A percentile compares a stretch with the other conserved stretches of the same genome.
These are phyloP conservation scores for Chorisops tibialis DNA, from an alignment of 2,888 invertebrate genomes.

Conservation along the genomic window DNA sequence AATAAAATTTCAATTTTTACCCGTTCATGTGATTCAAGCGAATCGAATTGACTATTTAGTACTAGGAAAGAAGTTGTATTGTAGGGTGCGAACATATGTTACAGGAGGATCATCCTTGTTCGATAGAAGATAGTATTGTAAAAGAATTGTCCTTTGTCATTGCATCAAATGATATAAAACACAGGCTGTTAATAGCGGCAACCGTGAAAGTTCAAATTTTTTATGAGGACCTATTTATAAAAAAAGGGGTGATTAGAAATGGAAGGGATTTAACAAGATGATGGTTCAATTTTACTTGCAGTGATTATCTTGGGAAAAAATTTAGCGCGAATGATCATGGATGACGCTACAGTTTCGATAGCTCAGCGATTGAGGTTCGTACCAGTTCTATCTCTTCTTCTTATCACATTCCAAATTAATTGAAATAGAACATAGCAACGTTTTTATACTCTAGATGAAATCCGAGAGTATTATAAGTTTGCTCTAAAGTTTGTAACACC, in stretches of 20 bases:
- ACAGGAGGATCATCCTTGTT: constrained; percentile 22
- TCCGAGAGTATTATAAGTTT: too few relatives aligned
- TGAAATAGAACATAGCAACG: too few relatives aligned
- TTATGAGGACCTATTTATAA: too few relatives aligned
- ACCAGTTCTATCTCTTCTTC: too few relatives aligned
- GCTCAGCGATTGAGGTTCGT: too few relatives aligned
- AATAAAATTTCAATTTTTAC: constrained; percentile 25
- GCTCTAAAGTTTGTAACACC: too few relatives aligned
- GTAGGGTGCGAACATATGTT: constrained; percentile 27
- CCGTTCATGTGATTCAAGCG: constrained; percentile 32
- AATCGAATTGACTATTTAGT: constrained; percentile 29
- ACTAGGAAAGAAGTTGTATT: background rate
- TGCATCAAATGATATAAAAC: constrained; percentile 9
- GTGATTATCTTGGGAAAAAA: constrained; percentile 12
- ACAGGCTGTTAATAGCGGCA: constrained; percentile 27
- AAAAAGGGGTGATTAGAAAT: too few relatives aligned
- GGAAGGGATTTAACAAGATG: constrained; percentile 6
- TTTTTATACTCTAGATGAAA: too few relatives aligned
- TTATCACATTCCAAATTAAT: too few relatives aligned
- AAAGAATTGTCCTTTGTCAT: constrained; percentile 14
- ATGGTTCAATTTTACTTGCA: constrained; percentile 23
- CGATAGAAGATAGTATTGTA: constrained; percentile 4
- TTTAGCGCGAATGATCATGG: too few relatives aligned
- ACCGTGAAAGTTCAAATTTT: background rate
- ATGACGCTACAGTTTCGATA: too few relatives aligned